Percentiles rank a stretch among this genome's conserved stretches.
Conservation (phyloP, 2,797 vertebrate genomes). For the Falco novaeseelandiae region DNA sequence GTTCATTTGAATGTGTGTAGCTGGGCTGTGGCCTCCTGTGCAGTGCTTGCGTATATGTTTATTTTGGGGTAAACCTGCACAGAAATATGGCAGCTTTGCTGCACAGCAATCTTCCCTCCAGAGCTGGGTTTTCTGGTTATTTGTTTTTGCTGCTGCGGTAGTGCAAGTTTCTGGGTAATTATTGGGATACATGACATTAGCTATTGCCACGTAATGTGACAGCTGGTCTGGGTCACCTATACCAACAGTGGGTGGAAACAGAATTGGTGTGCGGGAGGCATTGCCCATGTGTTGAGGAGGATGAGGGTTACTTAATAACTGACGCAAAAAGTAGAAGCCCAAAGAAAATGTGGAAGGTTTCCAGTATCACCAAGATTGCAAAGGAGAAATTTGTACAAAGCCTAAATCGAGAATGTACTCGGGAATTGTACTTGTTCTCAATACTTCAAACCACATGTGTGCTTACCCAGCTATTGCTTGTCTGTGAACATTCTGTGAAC, state of each 20-base stretch:
- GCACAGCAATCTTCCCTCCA: not conserved
- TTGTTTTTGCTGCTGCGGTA: not conserved
- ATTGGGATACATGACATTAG: not conserved
- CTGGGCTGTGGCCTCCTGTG: not conserved
- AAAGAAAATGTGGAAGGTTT: not conserved
- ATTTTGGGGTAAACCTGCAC: not conserved
- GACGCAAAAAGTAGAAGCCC: not conserved
- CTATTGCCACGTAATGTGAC: not conserved
- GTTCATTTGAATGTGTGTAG: rapidly evolving
- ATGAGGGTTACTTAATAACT: not conserved
- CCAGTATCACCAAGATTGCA: not conserved
- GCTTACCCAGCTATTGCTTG: not conserved
- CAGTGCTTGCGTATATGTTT: rapidly evolving
- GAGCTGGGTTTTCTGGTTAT: not conserved
- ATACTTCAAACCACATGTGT: not conserved
- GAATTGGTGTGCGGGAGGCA: not conserved
- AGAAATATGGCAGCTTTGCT: not conserved
- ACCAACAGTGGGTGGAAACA: not conserved
- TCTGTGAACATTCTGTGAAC: not conserved
- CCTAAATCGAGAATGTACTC: not conserved
- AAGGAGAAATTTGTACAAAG: not conserved
- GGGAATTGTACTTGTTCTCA: not conserved
- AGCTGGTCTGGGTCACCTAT: conserved; percentile 9
- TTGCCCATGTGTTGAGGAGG: conserved; percentile 35
- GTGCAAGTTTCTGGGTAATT: not conserved